phyloP scores from a whole-genome alignment of 1,140 invertebrate genomes.

The Asobara japonica region DNA sequence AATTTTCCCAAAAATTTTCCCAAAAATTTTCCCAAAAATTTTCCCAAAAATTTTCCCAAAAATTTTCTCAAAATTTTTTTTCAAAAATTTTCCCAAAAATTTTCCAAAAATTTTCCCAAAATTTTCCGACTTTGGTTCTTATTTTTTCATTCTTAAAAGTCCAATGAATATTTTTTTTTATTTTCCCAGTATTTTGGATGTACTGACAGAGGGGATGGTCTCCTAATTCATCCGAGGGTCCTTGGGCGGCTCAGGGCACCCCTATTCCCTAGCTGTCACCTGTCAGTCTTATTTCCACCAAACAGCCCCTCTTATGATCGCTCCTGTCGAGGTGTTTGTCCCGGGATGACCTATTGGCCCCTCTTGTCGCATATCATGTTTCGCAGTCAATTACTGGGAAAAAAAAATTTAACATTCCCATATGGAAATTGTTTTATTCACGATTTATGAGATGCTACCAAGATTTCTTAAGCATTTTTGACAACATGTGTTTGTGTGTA shows the following conservation, averaged over 20 bases:
- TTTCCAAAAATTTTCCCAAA: too few relatives aligned
- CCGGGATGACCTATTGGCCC: constrained; percentile 1
- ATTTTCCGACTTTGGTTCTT: too few relatives aligned
- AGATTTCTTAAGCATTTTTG: too few relatives aligned
- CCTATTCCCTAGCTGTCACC: constrained; percentile 25
- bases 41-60: too few relatives aligned
- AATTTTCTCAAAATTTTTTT: too few relatives aligned
- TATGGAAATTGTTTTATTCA: too few relatives aligned
- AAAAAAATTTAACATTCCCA: neutral
- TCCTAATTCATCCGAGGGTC: neutral
- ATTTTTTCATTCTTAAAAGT: too few relatives aligned
- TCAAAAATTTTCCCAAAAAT: too few relatives aligned
- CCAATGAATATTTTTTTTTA: neutral
- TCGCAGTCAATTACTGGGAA: constrained; percentile 9
- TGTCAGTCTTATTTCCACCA: constrained; percentile 26
- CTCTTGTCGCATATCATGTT: constrained; percentile 3
- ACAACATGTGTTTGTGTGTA: too few relatives aligned
- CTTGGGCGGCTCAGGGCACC: neutral
- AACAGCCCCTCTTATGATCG: neutral
- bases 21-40: too few relatives aligned
- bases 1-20: too few relatives aligned
- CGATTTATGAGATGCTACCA: too few relatives aligned
- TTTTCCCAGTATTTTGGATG: neutral
- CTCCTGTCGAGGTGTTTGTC: neutral
- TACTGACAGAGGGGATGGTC: constrained; percentile 3